Evolutionary conservation across 2,113 vertebrate genomes (phyloP).

Genomic region (Phalacrocorax pelagicus): DNA sequence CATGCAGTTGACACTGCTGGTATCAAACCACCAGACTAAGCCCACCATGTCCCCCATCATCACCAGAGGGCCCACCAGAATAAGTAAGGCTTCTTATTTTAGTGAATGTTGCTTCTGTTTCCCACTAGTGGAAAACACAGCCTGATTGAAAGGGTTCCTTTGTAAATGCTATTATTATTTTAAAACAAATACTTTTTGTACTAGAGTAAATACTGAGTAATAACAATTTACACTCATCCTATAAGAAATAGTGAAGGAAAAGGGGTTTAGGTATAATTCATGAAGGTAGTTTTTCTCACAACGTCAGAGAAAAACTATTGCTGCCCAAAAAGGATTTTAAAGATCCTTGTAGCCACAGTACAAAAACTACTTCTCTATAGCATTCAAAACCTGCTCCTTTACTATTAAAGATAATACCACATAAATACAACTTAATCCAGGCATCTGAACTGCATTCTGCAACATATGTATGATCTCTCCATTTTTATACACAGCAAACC

Average conservation of each 20-base stretch:
- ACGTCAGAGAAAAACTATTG: not conserved
- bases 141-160: not conserved
- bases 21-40: not conserved
- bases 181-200: slow-evolving; percentile 19
- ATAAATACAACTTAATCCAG: slow-evolving; percentile 60
- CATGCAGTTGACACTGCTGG: not conserved
- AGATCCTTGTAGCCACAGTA: not conserved
- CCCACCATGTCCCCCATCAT: not conserved
- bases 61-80: not conserved
- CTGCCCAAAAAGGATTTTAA: slow-evolving; percentile 3
- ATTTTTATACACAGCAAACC: slow-evolving; percentile 59
- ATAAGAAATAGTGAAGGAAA: not conserved
- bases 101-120: not conserved
- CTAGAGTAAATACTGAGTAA: not conserved
- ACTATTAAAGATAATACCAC: slow-evolving; percentile 26
- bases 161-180: slow-evolving; percentile 7
- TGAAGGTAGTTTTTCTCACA: not conserved
- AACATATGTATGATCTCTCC: slow-evolving; percentile 47
- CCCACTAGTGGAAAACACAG: not conserved
- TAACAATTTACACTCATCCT: not conserved
- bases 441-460: slow-evolving; percentile 37
- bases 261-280: not conserved
- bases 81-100: not conserved
- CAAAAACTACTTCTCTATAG: not conserved
- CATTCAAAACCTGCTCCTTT: not conserved